phyloP scores from a whole-genome alignment of 2,888 invertebrate species.

The Eristalis intricaria region DNA sequence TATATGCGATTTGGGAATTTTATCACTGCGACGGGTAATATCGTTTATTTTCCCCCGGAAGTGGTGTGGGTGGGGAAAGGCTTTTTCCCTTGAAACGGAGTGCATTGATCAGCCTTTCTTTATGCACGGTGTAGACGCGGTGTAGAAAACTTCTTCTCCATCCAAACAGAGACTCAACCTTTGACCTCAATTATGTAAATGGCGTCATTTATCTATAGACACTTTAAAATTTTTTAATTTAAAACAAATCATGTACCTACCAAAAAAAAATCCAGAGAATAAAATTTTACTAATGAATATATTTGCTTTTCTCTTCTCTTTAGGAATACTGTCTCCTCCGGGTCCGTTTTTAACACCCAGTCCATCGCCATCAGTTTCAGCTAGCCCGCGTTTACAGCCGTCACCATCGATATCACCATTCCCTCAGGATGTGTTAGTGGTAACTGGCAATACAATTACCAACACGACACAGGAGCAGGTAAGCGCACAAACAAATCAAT shows the following conservation, averaged over 20 bases:
- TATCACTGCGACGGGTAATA: background rate
- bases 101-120: no score
- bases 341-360: conserved; percentile 82
- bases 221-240: conserved; percentile 21
- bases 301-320: conserved; percentile 52
- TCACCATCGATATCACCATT: conserved; percentile 82
- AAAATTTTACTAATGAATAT: background rate
- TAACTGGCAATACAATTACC: conserved; percentile 81
- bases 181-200: background rate
- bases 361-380: conserved; percentile 82
- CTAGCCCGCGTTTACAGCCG: conserved; percentile 82
- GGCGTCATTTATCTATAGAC: background rate
- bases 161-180: background rate
- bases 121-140: no score
- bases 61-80: background rate
- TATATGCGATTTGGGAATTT: conserved; percentile 39
- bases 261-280: background rate
- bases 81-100: background rate
- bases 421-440: conserved; percentile 81
- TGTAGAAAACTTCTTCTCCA: background rate
- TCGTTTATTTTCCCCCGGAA: background rate
- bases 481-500: conserved; percentile 46
- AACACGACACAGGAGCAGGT: conserved; percentile 81
- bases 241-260: background rate
- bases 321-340: conserved; percentile 82